Conservation (phyloP, 2,113 vertebrate species). For the Nothocercus nigrocapillus region DNA sequence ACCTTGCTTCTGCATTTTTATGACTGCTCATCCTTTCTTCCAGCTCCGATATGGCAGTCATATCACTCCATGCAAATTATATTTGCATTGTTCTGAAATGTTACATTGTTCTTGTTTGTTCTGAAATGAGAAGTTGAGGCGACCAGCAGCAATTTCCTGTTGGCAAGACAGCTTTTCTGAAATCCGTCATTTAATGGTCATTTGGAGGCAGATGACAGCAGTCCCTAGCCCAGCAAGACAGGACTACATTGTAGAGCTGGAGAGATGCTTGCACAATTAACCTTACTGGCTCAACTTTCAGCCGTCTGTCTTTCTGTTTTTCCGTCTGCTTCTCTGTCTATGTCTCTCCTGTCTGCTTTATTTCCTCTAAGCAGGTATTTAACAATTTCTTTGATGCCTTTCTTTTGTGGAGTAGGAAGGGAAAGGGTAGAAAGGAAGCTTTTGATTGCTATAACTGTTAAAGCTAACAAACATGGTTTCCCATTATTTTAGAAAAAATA, state of each 20-base stretch:
- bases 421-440: background rate
- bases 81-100: background rate
- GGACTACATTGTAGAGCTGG: background rate
- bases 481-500: background rate
- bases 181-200: background rate
- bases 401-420: background rate
- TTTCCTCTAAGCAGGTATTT: background rate
- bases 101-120: background rate
- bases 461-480: background rate
- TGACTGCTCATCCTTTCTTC: background rate
- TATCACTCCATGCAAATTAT: background rate
- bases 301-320: background rate
- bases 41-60: background rate
- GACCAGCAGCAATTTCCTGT: background rate
- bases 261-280: background rate
- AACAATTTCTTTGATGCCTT: background rate
- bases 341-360: background rate
- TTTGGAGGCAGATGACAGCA: background rate
- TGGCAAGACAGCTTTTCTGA: background rate
- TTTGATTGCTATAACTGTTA: background rate
- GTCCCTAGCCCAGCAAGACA: background rate
- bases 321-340: background rate
- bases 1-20: background rate
- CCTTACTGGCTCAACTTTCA: background rate
- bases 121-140: background rate